Evolutionary conservation across 2,797 vertebrate species (phyloP).

Genomic region (Anniella stebbinsi): DNA sequence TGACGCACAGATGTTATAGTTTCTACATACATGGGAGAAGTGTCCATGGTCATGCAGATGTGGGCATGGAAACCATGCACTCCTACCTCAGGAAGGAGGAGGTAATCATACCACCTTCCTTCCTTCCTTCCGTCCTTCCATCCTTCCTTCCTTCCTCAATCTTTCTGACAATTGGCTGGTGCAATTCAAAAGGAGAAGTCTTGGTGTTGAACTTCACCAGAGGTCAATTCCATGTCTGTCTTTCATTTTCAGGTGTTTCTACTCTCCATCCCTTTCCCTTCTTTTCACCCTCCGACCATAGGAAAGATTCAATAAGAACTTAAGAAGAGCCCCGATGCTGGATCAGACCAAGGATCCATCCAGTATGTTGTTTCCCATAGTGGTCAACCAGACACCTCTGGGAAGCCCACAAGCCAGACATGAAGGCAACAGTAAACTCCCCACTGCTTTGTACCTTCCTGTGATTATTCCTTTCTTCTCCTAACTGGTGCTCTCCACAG

Average conservation of each 20-base stretch:
- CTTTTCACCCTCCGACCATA: too few relatives aligned
- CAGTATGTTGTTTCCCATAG: too few relatives aligned
- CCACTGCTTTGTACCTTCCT: not conserved
- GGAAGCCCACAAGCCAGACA: too few relatives aligned
- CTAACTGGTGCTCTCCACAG: slow-evolving; percentile 29
- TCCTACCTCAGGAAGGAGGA: slow-evolving; percentile 66
- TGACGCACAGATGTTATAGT: slow-evolving; percentile 66
- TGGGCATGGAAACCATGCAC: slow-evolving; percentile 58
- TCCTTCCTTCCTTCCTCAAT: not conserved
- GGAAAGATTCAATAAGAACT: not conserved
- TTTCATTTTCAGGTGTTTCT: not conserved
- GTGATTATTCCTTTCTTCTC: not conserved
- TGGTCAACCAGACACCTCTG: too few relatives aligned
- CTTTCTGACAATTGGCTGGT: not conserved
- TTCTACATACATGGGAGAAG: slow-evolving; percentile 71
- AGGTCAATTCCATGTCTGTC: not conserved
- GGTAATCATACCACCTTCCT: slow-evolving; percentile 35
- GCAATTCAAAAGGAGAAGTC: not conserved
- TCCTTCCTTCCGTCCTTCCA: not conserved
- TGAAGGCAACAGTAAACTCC: not conserved
- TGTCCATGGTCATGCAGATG: slow-evolving; percentile 67
- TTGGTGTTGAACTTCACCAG: not conserved
- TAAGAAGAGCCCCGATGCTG: too few relatives aligned
- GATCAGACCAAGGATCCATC: too few relatives aligned
- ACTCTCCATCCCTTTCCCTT: too few relatives aligned